Evolutionary conservation across 2,113 vertebrate genomes (phyloP).

Genomic region (Ptilorrhoa leucosticta): DNA sequence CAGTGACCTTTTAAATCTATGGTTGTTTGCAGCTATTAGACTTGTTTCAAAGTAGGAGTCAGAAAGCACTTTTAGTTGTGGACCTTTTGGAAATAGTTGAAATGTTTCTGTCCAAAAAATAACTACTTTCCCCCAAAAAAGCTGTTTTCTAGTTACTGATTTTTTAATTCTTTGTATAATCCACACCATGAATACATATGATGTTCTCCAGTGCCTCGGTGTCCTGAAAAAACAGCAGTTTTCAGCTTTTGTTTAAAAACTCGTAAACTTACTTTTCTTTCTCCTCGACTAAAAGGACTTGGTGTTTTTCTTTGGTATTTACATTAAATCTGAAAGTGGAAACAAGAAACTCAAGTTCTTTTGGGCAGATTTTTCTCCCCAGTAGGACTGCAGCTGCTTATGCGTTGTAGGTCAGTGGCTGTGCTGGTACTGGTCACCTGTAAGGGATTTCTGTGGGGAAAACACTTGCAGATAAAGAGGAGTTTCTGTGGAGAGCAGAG

Average conservation of each 20-base stretch:
- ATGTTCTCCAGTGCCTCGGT: not conserved
- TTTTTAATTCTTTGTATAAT: not conserved
- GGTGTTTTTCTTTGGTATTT: not conserved
- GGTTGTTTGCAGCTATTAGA: not conserved
- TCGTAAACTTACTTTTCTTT: not conserved
- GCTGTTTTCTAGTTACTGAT: not conserved
- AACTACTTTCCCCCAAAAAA: not conserved
- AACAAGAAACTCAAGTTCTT: not conserved
- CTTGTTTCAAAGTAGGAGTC: not conserved
- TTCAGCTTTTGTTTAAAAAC: not conserved
- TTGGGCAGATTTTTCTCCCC: not conserved
- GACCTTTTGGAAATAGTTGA: not conserved
- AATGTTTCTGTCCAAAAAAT: not conserved
- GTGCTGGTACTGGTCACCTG: not conserved
- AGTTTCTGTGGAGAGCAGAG: not conserved
- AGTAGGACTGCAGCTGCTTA: not conserved
- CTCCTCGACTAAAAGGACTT: not conserved
- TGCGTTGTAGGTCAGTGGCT: not conserved
- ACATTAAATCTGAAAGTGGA: not conserved
- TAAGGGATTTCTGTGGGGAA: not conserved
- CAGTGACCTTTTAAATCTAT: constrained; percentile 30
- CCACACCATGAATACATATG: not conserved
- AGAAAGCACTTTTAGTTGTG: not conserved
- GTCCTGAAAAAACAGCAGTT: not conserved
- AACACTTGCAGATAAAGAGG: too few species aligned